A percentile compares a stretch with the other conserved stretches of the same genome.
Conservation (phyloP, 2,888 invertebrate species). For the Cyaniris semiargus region DNA sequence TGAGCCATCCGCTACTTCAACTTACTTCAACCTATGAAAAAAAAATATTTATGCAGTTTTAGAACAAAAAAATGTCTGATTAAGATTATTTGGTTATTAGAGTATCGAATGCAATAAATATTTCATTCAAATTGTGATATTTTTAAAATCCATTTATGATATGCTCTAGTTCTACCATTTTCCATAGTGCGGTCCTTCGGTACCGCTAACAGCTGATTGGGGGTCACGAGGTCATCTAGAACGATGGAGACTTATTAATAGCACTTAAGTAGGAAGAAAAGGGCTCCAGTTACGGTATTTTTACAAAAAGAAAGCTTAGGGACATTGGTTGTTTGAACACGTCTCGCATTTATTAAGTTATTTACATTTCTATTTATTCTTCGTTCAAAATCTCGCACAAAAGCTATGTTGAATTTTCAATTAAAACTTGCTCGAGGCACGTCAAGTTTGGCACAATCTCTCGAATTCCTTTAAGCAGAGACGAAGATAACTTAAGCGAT, state of each 20-base stretch:
- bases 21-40: too few relatives aligned
- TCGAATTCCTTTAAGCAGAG: constrained; percentile 17
- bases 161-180: too few relatives aligned
- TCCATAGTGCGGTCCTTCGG: too few relatives aligned
- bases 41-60: too few relatives aligned
- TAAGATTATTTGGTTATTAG: too few relatives aligned
- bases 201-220: constrained; percentile 13
- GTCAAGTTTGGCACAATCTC: neutral
- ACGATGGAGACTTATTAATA: constrained; percentile 11
- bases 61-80: too few relatives aligned
- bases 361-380: constrained; percentile 4
- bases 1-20: too few relatives aligned
- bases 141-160: too few relatives aligned
- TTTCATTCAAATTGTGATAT: too few relatives aligned
- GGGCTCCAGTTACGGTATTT: neutral
- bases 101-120: too few relatives aligned
- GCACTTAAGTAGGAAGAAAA: neutral
- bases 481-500: constrained; percentile 29
- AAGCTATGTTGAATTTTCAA: constrained; percentile 1
- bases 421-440: constrained; percentile 9
- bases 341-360: neutral
- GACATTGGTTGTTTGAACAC: neutral
- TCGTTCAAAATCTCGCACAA: neutral
- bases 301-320: neutral
- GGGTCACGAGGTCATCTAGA: constrained; percentile 15